These are phyloP conservation scores for Pseudanteris insignis DNA, from an alignment of 2,888 invertebrate genomes.

Conservation along the genomic window DNA sequence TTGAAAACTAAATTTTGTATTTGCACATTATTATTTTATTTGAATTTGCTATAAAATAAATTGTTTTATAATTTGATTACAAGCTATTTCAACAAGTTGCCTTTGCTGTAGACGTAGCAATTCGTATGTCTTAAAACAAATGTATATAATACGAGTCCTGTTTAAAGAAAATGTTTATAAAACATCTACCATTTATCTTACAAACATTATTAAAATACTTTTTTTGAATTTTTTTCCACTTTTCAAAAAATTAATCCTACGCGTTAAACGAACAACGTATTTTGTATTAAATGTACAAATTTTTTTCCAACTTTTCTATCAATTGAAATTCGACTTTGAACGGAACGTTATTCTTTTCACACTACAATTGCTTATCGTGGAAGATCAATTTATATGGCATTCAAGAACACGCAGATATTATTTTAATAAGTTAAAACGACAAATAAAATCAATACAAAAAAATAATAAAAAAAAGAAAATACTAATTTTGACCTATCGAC, in stretches of 20 bases:
- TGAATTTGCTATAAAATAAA: constrained; percentile 45
- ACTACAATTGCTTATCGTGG: constrained; percentile 32
- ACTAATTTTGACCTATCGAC: no score
- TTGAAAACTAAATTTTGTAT: constrained; percentile 21
- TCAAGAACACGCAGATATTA: constrained; percentile 18
- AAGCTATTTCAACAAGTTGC: constrained; percentile 45
- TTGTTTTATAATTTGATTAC: constrained; percentile 45
- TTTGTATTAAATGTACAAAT: constrained; percentile 33
- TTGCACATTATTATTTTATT: constrained; percentile 45
- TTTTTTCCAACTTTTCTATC: constrained; percentile 10
- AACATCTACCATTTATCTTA: constrained; percentile 44
- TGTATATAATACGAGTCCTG: constrained; percentile 41
- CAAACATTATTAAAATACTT: constrained; percentile 44
- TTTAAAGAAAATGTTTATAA: constrained; percentile 44
- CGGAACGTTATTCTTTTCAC: no score
- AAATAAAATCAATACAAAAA: no score
- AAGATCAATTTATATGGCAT: constrained; percentile 35
- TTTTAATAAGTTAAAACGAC: constrained; percentile 5
- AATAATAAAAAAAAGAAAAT: no score
- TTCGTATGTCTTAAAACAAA: constrained; percentile 42
- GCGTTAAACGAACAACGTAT: constrained; percentile 38
- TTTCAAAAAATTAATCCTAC: constrained; percentile 37
- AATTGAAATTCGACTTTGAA: constrained; percentile 19
- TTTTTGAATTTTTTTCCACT: constrained; percentile 34
- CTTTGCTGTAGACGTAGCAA: constrained; percentile 40